These are phyloP conservation scores for Labeo rohita DNA, from an alignment of 2,113 vertebrate species.

Conservation along the genomic window DNA sequence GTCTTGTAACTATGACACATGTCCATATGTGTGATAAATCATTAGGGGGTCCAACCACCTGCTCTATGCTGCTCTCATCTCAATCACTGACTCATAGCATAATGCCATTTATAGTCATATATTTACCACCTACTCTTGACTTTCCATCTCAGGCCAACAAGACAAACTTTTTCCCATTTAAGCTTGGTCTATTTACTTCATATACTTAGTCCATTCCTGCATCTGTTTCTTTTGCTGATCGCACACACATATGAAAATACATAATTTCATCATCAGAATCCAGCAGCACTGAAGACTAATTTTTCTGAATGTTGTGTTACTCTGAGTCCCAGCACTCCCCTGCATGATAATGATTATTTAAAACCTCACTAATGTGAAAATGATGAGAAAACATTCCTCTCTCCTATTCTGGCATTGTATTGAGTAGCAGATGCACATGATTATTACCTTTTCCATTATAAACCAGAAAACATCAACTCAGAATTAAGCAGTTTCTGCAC, in stretches of 20 bases:
- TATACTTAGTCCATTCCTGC: background rate
- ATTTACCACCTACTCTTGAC: background rate
- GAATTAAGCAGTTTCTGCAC: background rate
- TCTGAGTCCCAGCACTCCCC: background rate
- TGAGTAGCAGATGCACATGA: background rate
- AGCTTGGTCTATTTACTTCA: background rate
- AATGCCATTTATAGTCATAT: background rate
- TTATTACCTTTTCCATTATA: constrained; percentile 9
- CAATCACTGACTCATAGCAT: background rate
- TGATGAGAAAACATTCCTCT: constrained; percentile 22
- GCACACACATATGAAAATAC: background rate
- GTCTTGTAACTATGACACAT: constrained; percentile 14
- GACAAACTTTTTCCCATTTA: background rate
- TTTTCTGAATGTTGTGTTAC: background rate
- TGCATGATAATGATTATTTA: background rate
- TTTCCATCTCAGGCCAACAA: background rate
- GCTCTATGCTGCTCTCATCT: constrained; percentile 11
- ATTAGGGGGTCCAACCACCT: background rate
- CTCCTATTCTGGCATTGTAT: background rate
- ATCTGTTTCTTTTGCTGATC: background rate
- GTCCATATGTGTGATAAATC: background rate
- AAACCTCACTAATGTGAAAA: constrained; percentile 33
- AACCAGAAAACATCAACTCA: background rate
- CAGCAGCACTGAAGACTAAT: background rate
- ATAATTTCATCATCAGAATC: background rate